Conservation (phyloP, 2,888 invertebrate species). For the Venusia cambrica region DNA sequence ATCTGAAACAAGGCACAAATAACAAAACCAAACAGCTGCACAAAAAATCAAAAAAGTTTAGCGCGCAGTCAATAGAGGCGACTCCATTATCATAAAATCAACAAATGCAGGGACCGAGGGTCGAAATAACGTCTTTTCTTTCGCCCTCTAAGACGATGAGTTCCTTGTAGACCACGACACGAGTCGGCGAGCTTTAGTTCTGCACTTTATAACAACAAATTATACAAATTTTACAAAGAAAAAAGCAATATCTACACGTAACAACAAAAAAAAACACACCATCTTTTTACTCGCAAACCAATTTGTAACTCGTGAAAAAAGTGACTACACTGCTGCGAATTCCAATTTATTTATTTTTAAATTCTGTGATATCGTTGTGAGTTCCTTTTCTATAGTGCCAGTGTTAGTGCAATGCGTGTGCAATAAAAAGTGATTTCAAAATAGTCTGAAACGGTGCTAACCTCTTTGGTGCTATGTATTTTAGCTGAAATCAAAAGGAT, state of each 20-base stretch:
- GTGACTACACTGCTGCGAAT: constrained; percentile 43
- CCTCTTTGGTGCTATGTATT: too few relatives aligned
- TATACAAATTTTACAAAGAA: constrained; percentile 12
- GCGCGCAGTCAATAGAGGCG: constrained; percentile 31
- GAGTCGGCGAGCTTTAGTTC: constrained; percentile 54
- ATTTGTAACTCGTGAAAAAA: constrained; percentile 1
- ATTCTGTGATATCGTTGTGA: constrained; percentile 10
- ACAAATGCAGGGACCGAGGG: constrained; percentile 67
- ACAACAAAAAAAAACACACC: not conserved
- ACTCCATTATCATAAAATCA: constrained; percentile 44
- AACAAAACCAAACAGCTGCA: constrained; percentile 26
- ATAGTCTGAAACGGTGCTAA: constrained; percentile 26
- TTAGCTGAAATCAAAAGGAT: constrained; percentile 10
- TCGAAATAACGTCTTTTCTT: constrained; percentile 76
- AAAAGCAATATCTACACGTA: constrained; percentile 5
- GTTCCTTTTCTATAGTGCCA: constrained; percentile 11
- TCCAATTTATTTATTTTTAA: constrained; percentile 41
- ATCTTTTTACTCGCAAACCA: not conserved
- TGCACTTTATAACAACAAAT: constrained; percentile 30
- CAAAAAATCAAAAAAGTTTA: constrained; percentile 24
- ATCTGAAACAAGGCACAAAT: too few relatives aligned
- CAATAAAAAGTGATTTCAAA: constrained; percentile 33
- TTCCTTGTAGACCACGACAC: constrained; percentile 70
- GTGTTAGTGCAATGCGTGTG: constrained; percentile 31
- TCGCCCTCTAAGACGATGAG: constrained; percentile 62